These are phyloP conservation scores for Apodemia zela DNA, from an alignment of 2,888 invertebrate genomes.

Conservation along the genomic window DNA sequence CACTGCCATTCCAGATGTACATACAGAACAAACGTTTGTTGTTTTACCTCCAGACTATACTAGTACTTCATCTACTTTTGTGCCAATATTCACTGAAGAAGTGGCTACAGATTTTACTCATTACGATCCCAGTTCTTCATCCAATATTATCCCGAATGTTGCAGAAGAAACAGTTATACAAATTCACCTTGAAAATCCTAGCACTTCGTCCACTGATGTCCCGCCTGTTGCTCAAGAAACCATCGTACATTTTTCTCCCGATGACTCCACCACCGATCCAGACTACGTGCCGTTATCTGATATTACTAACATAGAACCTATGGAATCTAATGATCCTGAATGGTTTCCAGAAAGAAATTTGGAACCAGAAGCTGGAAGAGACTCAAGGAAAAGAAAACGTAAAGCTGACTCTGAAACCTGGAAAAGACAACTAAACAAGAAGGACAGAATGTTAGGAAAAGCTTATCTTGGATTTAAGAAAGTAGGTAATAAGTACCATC, in stretches of 20 bases:
- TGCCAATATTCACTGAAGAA: conserved; percentile 16
- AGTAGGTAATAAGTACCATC: background rate
- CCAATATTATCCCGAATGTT: conserved; percentile 14
- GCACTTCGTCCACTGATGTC: conserved; percentile 17
- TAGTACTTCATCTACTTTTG: conserved; percentile 14
- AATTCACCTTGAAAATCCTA: conserved; percentile 13
- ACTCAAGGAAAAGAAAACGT: conserved; percentile 17
- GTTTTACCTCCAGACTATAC: conserved; percentile 14
- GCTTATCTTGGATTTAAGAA: conserved; percentile 16
- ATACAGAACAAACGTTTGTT: conserved; percentile 14
- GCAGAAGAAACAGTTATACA: conserved; percentile 13
- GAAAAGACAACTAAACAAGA: conserved; percentile 19
- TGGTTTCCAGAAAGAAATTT: conserved; percentile 19
- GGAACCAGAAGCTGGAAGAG: conserved; percentile 17
- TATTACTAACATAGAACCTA: conserved; percentile 18
- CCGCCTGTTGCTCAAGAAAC: conserved; percentile 18
- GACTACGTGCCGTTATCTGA: conserved; percentile 16
- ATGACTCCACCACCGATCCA: conserved; percentile 17
- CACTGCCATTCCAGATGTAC: conserved; percentile 14
- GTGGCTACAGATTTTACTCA: conserved; percentile 15
- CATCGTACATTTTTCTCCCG: conserved; percentile 15
- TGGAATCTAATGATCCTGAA: conserved; percentile 15
- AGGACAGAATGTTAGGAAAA: conserved; percentile 19
- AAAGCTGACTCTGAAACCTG: conserved; percentile 18
- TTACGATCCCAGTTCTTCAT: conserved; percentile 13